Percentiles rank a stretch among this genome's conserved stretches.
These are phyloP conservation scores for Macaria liturata DNA, from an alignment of 2,888 invertebrate species.

Conservation along the genomic window DNA sequence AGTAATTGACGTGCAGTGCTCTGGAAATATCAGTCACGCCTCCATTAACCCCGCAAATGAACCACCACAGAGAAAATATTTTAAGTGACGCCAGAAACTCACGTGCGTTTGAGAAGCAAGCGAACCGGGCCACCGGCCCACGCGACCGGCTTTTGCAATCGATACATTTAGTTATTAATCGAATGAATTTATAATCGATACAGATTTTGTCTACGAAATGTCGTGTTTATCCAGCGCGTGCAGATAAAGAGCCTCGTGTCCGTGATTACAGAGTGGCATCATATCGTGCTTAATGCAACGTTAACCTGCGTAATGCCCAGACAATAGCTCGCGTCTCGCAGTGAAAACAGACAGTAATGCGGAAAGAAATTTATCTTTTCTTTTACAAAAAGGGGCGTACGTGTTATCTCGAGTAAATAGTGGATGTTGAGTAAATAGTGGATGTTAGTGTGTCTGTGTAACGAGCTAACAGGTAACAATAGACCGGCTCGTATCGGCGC, in stretches of 20 bases:
- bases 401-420: too few species aligned
- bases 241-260: conserved; percentile 65
- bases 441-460: conserved; percentile 19
- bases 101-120: conserved; percentile 18
- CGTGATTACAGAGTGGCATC: conserved; percentile 67
- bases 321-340: conserved; percentile 58
- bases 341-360: conserved; percentile 60
- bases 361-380: conserved; percentile 52
- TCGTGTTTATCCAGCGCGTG: conserved; percentile 68
- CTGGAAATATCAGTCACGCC: conserved; percentile 53
- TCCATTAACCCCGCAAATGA: conserved; percentile 43
- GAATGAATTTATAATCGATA: not conserved
- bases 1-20: conserved; percentile 52
- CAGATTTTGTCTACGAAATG: conserved; percentile 53
- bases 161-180: conserved; percentile 27
- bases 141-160: conserved; percentile 48
- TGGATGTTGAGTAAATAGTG: not conserved
- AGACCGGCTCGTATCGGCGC: conserved; percentile 40
- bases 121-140: conserved; percentile 46
- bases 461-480: conserved; percentile 23
- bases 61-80: conserved; percentile 40
- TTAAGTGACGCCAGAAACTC: conserved; percentile 38
- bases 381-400: conserved; percentile 4
- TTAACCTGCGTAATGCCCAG: conserved; percentile 63
- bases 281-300: conserved; percentile 68